These are phyloP conservation scores for Lepidotrigona ventralis DNA, from an alignment of 1,140 invertebrate species.

Conservation along the genomic window DNA sequence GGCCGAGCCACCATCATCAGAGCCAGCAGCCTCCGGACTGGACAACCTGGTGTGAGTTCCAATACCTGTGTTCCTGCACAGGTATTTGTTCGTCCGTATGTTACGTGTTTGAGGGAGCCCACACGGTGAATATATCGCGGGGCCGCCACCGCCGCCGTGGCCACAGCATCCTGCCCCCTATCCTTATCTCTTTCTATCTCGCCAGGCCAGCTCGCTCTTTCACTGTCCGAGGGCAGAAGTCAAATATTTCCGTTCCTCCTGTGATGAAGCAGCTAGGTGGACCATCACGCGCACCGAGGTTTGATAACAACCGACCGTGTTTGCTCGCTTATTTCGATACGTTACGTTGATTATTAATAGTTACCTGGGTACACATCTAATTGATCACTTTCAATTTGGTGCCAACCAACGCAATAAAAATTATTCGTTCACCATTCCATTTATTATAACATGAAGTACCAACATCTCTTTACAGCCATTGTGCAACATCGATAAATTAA, in stretches of 20 bases:
- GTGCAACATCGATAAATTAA: not conserved
- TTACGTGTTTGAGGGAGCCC: constrained; percentile 26
- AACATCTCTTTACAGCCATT: not conserved
- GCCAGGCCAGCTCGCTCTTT: not conserved
- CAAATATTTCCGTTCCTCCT: constrained; percentile 73
- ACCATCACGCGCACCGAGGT: constrained; percentile 30
- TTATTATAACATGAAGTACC: no score
- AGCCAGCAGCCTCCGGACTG: not conserved
- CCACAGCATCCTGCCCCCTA: constrained; percentile 18
- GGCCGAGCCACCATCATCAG: constrained; percentile 19
- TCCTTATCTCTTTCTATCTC: not conserved
- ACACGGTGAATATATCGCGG: constrained; percentile 31
- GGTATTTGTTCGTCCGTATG: constrained; percentile 49
- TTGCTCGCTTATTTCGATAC: not conserved
- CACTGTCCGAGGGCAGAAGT: constrained; percentile 70
- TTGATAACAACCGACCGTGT: not conserved
- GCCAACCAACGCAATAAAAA: no score
- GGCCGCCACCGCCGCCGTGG: not conserved
- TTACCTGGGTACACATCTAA: not conserved
- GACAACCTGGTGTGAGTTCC: constrained; percentile 25
- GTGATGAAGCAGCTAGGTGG: constrained; percentile 38
- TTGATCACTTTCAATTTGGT: not conserved
- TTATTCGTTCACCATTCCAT: no score
- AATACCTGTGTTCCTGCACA: constrained; percentile 13
- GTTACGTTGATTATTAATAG: not conserved